Conservation (phyloP, 2,888 invertebrate genomes). For the Drosophila anceps region DNA sequence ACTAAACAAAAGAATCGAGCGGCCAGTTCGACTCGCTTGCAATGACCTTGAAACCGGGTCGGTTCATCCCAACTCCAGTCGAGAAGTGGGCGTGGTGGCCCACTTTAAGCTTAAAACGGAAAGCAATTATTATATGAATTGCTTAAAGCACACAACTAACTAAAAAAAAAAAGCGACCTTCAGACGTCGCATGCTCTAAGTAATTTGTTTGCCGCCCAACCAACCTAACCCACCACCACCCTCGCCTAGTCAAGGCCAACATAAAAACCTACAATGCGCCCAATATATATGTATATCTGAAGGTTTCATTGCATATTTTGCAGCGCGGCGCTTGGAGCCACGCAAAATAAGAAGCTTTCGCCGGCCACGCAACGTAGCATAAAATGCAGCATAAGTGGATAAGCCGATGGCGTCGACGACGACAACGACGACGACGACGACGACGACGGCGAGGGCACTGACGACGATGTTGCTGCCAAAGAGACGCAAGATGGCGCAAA, state of each 20-base stretch:
- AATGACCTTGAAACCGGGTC: conserved; percentile 57
- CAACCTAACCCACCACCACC: conserved; percentile 15
- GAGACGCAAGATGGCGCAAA: conserved; percentile 68
- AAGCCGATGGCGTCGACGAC: not conserved
- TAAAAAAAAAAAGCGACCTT: conserved; percentile 41
- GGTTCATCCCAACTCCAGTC: not conserved
- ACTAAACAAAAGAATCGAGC: not conserved
- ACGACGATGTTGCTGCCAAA: conserved; percentile 11
- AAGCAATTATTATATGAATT: conserved; percentile 38
- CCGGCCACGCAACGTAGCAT: conserved; percentile 65
- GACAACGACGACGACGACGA: not conserved
- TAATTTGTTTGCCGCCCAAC: conserved; percentile 20
- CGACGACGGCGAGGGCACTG: no score
- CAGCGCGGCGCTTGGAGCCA: conserved; percentile 58
- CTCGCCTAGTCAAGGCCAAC: conserved; percentile 39
- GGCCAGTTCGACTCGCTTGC: conserved; percentile 7
- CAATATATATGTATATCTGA: conserved; percentile 21
- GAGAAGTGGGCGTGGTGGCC: conserved; percentile 4
- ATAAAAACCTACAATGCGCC: not conserved
- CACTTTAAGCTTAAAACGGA: conserved; percentile 10
- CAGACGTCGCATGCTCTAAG: conserved; percentile 47
- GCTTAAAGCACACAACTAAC: conserved; percentile 18
- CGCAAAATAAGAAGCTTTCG: conserved; percentile 62
- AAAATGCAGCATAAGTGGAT: conserved; percentile 61
- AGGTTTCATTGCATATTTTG: conserved; percentile 77